Evolutionary conservation across 1,140 invertebrate species (phyloP), one percentile per base, ranked within the genome.

Genomic region (Phymastichus coffea): DNA sequence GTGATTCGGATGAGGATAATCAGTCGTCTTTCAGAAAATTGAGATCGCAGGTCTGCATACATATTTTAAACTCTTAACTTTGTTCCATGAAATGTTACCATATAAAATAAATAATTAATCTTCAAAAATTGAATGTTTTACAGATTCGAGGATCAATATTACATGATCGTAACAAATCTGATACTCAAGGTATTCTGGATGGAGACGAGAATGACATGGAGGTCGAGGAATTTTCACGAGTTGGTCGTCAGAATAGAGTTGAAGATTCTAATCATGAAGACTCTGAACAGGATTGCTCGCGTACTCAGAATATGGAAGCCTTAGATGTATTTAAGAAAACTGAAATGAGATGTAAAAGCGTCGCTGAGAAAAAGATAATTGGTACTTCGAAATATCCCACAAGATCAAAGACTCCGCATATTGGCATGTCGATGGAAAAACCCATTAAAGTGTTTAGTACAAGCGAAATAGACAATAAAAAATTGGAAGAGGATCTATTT

Each of bases 151-250:
- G 43, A 30, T 20, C 53, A 2, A 7, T n/a, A 3, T 17, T 56
- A 23, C 30, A 19, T 10, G 12, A 46, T 15, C 23, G 25, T 6
- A 54, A 25, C 12, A 28, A 33, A 9, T 1, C 1, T 1, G 47
- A 7, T 30, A 38, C 2, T n/a, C 19, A 7, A 12, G 19, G 15
- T 28, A 19, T 37, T 19, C 43, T 37, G 0, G 51, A 57, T 4
- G 33, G 28, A n/a, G 48, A 57, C 35, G 52, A 59, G 17, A 47
- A 58, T 46, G 56, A 64, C 4, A 41, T 49, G 17, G 63, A 64
- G 46, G 44, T 54, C 10, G 41, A 57, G n/a, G 44, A 57, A 44
- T 59, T 46, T 35, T 49, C 40, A 4, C 40, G 12, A 25, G 53
- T 47, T 15, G 23, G 35, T 22, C 22, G 33, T 25, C 20, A 23